Conservation (phyloP, 1,140 invertebrate species). For the Hirudo medicinalis region DNA sequence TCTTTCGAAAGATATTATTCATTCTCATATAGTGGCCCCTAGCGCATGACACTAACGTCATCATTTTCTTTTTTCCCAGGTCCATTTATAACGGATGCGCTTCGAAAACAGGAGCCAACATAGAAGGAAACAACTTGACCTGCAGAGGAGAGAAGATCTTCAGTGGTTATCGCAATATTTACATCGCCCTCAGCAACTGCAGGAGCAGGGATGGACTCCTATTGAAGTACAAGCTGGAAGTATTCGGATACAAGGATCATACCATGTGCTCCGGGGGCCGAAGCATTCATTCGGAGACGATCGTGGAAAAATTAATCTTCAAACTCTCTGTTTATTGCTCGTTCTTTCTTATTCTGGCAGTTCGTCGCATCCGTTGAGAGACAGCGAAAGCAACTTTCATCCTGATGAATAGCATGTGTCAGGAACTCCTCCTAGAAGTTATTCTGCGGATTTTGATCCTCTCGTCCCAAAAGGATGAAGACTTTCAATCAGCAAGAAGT, state of each 20-base stretch:
- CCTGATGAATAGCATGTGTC: no score
- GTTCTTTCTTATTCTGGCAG: neutral
- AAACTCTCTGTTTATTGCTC: neutral
- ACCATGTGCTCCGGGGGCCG: neutral
- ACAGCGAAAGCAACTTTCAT: no score
- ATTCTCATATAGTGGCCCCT: no score
- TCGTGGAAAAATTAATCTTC: neutral
- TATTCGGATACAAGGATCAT: constrained; percentile 11
- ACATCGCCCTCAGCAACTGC: constrained; percentile 22
- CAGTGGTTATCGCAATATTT: constrained; percentile 7
- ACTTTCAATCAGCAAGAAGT: no score
- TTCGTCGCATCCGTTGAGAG: neutral
- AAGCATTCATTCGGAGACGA: neutral
- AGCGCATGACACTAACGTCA: no score
- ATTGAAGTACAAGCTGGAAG: constrained; percentile 20
- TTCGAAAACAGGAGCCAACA: neutral
- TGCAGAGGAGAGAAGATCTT: constrained; percentile 15
- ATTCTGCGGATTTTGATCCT: no score
- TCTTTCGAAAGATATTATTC: no score
- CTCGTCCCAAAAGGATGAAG: no score
- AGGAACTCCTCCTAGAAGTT: no score
- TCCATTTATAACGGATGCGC: constrained; percentile 8
- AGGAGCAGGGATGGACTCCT: constrained; percentile 13
- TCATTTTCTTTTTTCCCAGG: neutral
- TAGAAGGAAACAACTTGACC: constrained; percentile 4